Evolutionary conservation across 2,888 invertebrate genomes (phyloP).

Genomic region (Spodoptera littoralis): DNA sequence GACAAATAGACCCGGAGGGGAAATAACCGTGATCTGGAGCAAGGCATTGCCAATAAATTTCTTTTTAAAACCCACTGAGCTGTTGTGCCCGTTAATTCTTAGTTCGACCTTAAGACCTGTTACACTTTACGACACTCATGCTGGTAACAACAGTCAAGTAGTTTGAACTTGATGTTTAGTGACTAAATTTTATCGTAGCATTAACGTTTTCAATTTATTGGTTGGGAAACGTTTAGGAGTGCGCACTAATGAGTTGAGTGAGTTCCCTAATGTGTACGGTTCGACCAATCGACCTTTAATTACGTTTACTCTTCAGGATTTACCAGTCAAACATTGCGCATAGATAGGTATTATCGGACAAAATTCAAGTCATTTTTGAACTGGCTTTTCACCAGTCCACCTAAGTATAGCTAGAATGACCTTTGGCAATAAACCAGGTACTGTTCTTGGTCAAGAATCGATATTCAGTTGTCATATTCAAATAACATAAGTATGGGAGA

Average conservation of each 20-base stretch:
- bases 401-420: too few species aligned
- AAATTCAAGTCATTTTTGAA: too few species aligned
- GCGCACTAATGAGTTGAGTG: too few species aligned
- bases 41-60: conserved; percentile 61
- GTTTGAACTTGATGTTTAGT: conserved; percentile 25
- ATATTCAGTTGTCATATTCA: neutral
- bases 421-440: neutral
- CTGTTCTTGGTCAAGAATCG: neutral
- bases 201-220: too few species aligned
- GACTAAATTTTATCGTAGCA: conserved; percentile 14
- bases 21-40: conserved; percentile 52
- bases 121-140: conserved; percentile 37
- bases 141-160: conserved; percentile 20
- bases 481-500: too few species aligned
- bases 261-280: too few species aligned
- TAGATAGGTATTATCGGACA: too few species aligned
- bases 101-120: conserved; percentile 22
- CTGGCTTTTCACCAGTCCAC: neutral
- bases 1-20: conserved; percentile 75
- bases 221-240: too few species aligned
- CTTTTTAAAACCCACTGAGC: conserved; percentile 60
- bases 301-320: too few species aligned
- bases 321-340: too few species aligned
- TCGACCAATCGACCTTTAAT: too few species aligned
- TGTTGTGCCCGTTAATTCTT: conserved; percentile 40